A percentile compares a stretch with the other conserved stretches of the same genome.
phyloP scores from a whole-genome alignment of 2,888 invertebrate genomes.

The Coremacera marginata region DNA sequence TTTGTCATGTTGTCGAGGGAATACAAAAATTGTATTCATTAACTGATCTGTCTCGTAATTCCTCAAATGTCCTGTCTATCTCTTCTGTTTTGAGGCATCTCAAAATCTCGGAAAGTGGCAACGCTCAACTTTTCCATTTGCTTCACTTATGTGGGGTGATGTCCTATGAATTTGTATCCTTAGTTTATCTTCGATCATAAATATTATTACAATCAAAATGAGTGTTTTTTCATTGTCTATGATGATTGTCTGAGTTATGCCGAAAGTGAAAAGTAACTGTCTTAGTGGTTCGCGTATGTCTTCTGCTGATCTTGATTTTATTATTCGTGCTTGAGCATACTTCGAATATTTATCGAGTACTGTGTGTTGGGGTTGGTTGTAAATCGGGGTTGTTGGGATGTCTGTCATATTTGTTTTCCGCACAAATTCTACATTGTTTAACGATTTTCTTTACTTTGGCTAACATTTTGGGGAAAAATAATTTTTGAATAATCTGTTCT shows the following conservation, averaged over 20 bases:
- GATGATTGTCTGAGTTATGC: slow-evolving; percentile 10
- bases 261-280: slow-evolving; percentile 4
- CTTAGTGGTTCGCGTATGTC: slow-evolving; percentile 16
- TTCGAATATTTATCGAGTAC: slow-evolving; percentile 6
- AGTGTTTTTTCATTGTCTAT: slow-evolving; percentile 32
- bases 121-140: slow-evolving; percentile 27
- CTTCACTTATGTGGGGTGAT: neutral
- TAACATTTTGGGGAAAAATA: slow-evolving; percentile 19
- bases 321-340: neutral
- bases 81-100: too few species aligned
- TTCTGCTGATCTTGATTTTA: slow-evolving; percentile 15
- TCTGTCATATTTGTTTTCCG: too few species aligned
- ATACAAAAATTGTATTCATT: slow-evolving; percentile 41
- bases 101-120: slow-evolving; percentile 36
- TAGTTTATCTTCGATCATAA: slow-evolving; percentile 29
- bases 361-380: neutral
- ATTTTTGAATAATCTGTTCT: slow-evolving; percentile 15
- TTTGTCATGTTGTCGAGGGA: slow-evolving; percentile 35
- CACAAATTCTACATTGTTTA: too few species aligned
- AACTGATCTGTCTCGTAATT: slow-evolving; percentile 36
- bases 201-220: slow-evolving; percentile 22
- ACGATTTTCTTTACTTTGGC: neutral
- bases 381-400: too few species aligned
- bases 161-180: slow-evolving; percentile 7
- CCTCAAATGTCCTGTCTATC: slow-evolving; percentile 28